A percentile compares a stretch with the other conserved stretches of the same genome.
phyloP scores from a whole-genome alignment of 2,888 invertebrate species.

The Archaeoteleia sp. region DNA sequence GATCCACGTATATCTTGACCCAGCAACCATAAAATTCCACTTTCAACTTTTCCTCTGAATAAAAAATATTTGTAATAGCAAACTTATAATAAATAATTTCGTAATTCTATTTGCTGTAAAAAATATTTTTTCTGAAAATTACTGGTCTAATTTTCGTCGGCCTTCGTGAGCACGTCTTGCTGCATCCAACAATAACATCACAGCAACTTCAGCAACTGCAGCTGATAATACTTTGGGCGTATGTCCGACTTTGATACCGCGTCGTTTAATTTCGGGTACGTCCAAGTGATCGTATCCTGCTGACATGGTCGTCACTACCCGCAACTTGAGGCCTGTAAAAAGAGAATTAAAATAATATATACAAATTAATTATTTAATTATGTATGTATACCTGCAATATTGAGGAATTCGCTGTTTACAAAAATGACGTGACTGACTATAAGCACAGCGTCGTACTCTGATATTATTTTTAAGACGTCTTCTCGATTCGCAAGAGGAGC shows the following conservation, averaged over 20 bases:
- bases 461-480: conserved; percentile 61
- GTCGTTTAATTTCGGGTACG: conserved; percentile 80
- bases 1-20: conserved; percentile 87
- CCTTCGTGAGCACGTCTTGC: conserved; percentile 88
- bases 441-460: conserved; percentile 66
- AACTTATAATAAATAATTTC: too few species aligned
- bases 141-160: conserved; percentile 80
- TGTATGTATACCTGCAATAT: conserved; percentile 78
- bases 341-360: neutral
- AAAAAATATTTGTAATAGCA: neutral
- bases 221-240: conserved; percentile 85
- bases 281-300: conserved; percentile 92
- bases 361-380: neutral
- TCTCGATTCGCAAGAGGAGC: conserved; percentile 45
- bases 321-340: conserved; percentile 80
- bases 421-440: conserved; percentile 58
- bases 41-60: conserved; percentile 75
- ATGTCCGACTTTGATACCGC: conserved; percentile 86
- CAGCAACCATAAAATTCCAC: conserved; percentile 73
- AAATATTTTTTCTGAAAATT: too few species aligned
- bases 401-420: conserved; percentile 78
- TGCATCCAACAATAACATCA: conserved; percentile 85
- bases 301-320: conserved; percentile 88
- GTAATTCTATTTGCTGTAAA: too few species aligned
- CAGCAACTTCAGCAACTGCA: conserved; percentile 88